Evolutionary conservation across 1,140 invertebrate species (phyloP).

Genomic region (Drosophila chauvacae): DNA sequence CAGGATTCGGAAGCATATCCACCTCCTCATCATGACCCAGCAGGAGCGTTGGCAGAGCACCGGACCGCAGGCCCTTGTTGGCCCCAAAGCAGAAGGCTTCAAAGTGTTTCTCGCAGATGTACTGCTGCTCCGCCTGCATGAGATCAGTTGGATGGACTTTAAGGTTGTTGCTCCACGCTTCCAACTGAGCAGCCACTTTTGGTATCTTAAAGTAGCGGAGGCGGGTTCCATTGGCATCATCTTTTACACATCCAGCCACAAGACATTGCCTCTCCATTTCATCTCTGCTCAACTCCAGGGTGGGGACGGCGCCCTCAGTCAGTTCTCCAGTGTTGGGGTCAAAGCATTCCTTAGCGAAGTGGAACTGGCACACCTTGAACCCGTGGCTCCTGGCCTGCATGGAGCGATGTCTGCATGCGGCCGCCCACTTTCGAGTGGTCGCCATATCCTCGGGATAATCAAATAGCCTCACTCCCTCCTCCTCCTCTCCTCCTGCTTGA

Average conservation of each 20-base stretch:
- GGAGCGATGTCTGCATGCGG: slow-evolving; percentile 68
- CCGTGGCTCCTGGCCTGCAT: slow-evolving; percentile 74
- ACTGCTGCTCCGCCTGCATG: slow-evolving; percentile 22
- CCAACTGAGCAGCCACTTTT: slow-evolving; percentile 24
- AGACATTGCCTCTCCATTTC: slow-evolving; percentile 41
- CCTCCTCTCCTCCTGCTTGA: slow-evolving; percentile 37
- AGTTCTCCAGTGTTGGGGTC: slow-evolving; percentile 46
- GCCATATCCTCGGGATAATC: slow-evolving; percentile 62
- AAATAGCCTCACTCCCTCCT: slow-evolving; percentile 39
- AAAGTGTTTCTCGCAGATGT: slow-evolving; percentile 70
- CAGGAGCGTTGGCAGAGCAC: slow-evolving; percentile 60
- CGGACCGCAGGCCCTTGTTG: slow-evolving; percentile 39
- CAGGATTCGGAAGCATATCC: slow-evolving; percentile 48
- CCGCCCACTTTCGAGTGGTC: slow-evolving; percentile 63
- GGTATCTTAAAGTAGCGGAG: slow-evolving; percentile 60
- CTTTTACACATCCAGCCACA: slow-evolving; percentile 44
- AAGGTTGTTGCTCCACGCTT: slow-evolving; percentile 66
- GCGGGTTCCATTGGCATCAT: slow-evolving; percentile 11
- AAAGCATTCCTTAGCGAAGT: slow-evolving; percentile 64
- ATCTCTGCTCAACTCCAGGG: slow-evolving; percentile 48
- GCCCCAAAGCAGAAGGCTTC: slow-evolving; percentile 58
- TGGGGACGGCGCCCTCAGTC: slow-evolving; percentile 56
- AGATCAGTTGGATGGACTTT: slow-evolving; percentile 28
- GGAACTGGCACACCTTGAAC: slow-evolving; percentile 64
- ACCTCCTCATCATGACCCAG: slow-evolving; percentile 49